phyloP scores from a whole-genome alignment of 2,113 vertebrate genomes.

The Strigops habroptila region DNA sequence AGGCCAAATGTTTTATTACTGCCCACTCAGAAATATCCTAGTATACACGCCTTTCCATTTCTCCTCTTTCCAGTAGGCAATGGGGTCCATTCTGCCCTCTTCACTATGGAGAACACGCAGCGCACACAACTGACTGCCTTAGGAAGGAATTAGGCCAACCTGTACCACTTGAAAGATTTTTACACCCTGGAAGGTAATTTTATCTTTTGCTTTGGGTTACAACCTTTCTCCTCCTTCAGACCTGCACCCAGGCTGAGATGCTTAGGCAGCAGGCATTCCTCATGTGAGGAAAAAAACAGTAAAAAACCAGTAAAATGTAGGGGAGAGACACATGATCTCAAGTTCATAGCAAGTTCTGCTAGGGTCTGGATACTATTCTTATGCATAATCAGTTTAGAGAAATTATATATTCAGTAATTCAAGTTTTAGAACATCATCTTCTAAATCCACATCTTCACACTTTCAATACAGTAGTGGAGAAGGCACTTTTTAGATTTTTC shows the following conservation, averaged over 20 bases:
- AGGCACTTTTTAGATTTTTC: background rate
- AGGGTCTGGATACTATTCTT: background rate
- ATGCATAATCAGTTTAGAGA: background rate
- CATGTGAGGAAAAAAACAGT: background rate
- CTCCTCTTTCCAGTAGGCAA: background rate
- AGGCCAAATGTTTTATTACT: background rate
- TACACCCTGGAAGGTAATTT: background rate
- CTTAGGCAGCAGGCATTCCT: background rate
- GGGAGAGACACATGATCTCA: background rate
- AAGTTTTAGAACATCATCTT: background rate
- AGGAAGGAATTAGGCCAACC: background rate
- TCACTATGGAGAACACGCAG: background rate
- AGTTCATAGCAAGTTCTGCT: background rate
- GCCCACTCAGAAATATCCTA: background rate
- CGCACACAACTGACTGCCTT: background rate
- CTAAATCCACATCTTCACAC: background rate
- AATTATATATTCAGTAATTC: background rate
- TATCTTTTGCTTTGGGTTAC: background rate
- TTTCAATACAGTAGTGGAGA: background rate
- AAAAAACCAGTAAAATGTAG: background rate
- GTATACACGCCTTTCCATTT: accelerated
- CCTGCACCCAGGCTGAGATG: background rate
- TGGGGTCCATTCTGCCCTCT: background rate
- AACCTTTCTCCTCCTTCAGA: background rate
- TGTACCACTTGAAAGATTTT: background rate